Evolutionary conservation across 2,888 invertebrate genomes (phyloP).

Genomic region (Microdon myrmicae): DNA sequence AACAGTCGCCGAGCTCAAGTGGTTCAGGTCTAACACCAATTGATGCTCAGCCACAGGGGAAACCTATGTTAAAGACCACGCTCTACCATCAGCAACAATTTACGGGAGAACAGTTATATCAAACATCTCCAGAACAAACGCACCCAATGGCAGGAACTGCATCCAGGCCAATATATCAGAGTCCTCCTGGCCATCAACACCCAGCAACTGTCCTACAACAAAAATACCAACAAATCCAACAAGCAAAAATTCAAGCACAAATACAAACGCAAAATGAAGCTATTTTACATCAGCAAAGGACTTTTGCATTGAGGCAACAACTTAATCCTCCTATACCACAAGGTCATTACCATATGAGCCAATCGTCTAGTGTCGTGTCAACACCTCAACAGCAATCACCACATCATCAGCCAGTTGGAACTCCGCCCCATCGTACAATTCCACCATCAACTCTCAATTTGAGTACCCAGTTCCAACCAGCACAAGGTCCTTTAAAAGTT

Average conservation of each 20-base stretch:
- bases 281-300: conserved; percentile 73
- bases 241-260: conserved; percentile 74
- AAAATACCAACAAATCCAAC: conserved; percentile 74
- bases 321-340: conserved; percentile 71
- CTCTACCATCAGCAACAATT: conserved; percentile 70
- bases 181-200: conserved; percentile 59
- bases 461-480: conserved; percentile 65
- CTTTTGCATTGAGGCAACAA: conserved; percentile 73
- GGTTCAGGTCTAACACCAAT: conserved; percentile 62
- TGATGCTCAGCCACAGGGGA: conserved; percentile 63
- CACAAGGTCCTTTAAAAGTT: conserved; percentile 63
- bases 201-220: conserved; percentile 67
- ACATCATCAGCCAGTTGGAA: conserved; percentile 57
- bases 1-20: conserved; percentile 59
- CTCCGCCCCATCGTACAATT: conserved; percentile 52
- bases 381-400: conserved; percentile 57
- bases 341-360: conserved; percentile 64
- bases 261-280: conserved; percentile 74
- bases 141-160: conserved; percentile 66
- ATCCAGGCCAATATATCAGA: conserved; percentile 53
- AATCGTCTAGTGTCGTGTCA: conserved; percentile 63
- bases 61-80: conserved; percentile 59
- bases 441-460: conserved; percentile 66
- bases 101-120: conserved; percentile 64
- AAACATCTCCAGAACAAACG: conserved; percentile 69